These are phyloP conservation scores for Chelonia mydas DNA, from an alignment of 2,797 vertebrate genomes.

Conservation along the genomic window DNA sequence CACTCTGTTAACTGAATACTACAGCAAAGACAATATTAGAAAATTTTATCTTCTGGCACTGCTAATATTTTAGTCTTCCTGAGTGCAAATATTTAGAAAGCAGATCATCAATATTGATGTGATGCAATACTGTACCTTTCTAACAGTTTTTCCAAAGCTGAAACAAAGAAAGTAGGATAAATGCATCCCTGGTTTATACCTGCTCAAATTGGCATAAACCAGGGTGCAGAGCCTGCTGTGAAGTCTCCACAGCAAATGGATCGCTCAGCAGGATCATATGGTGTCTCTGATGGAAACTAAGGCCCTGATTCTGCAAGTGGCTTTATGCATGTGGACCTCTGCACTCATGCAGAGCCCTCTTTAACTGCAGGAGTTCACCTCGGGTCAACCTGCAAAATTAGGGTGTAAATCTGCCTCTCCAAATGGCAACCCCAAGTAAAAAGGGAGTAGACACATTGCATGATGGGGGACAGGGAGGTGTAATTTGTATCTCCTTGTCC, in stretches of 20 bases:
- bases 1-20: neutral
- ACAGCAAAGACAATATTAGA: neutral
- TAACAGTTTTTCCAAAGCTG: slow-evolving; percentile 45
- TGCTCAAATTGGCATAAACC: neutral
- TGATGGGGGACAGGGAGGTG: neutral
- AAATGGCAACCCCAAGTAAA: neutral
- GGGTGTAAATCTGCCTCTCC: neutral
- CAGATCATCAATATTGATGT: slow-evolving; percentile 46
- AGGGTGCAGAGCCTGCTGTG: neutral
- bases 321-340: neutral
- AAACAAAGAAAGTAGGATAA: slow-evolving; percentile 44
- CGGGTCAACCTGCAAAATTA: neutral
- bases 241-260: neutral
- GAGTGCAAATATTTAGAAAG: slow-evolving; percentile 76
- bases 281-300: neutral
- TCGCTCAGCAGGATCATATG: neutral
- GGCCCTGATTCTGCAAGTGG: rapidly evolving
- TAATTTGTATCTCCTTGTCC: neutral
- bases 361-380: neutral
- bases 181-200: slow-evolving; percentile 7
- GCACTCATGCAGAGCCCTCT: neutral
- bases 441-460: neutral
- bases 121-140: slow-evolving; percentile 64
- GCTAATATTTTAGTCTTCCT: slow-evolving; percentile 43
- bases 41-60: neutral